These are phyloP conservation scores for Chionis minor DNA, from an alignment of 2,113 vertebrate species.

Conservation along the genomic window DNA sequence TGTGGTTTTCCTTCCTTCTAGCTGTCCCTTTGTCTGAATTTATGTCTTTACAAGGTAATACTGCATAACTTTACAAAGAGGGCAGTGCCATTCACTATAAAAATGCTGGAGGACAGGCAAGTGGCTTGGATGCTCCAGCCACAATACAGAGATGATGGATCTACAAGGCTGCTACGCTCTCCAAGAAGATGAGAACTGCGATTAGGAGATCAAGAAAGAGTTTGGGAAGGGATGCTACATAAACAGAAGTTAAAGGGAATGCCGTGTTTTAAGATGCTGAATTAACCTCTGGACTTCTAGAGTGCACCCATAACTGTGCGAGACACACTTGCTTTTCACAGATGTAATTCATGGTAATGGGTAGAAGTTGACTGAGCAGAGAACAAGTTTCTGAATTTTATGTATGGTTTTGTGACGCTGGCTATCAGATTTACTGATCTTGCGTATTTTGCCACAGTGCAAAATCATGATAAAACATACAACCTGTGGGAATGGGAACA, in stretches of 20 bases:
- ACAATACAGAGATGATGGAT: neutral
- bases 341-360: neutral
- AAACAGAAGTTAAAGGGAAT: neutral
- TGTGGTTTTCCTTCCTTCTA: neutral
- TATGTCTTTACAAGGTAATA: neutral
- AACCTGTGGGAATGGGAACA: neutral
- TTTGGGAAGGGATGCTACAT: neutral
- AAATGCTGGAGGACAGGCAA: neutral
- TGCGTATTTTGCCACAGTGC: neutral
- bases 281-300: neutral
- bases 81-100: neutral
- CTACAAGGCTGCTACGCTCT: neutral
- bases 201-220: neutral
- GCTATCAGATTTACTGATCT: neutral
- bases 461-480: neutral
- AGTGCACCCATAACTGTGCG: neutral
- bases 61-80: neutral
- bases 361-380: neutral
- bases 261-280: neutral
- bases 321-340: neutral
- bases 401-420: neutral
- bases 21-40: neutral
- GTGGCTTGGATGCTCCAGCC: neutral
- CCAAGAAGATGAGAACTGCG: neutral
- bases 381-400: neutral